phyloP scores from a whole-genome alignment of 2,888 invertebrate species.

The Lepidocyrtoides sp. region DNA sequence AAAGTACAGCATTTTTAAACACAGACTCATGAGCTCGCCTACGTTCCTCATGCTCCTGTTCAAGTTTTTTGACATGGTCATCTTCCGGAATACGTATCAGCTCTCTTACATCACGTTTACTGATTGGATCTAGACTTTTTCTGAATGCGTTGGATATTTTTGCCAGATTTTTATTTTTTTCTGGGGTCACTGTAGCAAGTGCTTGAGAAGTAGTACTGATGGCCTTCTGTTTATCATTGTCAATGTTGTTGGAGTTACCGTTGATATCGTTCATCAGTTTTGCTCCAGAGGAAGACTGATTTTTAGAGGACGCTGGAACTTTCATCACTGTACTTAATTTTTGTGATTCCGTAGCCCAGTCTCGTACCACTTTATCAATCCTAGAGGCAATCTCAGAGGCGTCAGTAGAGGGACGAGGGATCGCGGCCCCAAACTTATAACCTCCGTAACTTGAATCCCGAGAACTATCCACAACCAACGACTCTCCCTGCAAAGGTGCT shows the following conservation, averaged over 20 bases:
- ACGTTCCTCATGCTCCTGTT: slow-evolving; percentile 54
- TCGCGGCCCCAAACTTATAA: not conserved
- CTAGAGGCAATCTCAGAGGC: slow-evolving; percentile 47
- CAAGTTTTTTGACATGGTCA: slow-evolving; percentile 54
- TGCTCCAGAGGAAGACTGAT: not conserved
- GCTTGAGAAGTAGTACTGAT: not conserved
- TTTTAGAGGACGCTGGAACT: not conserved
- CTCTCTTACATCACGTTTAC: slow-evolving; percentile 55
- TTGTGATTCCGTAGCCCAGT: slow-evolving; percentile 64
- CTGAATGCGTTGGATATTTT: slow-evolving; percentile 63
- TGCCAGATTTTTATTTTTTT: slow-evolving; percentile 56
- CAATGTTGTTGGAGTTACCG: not conserved
- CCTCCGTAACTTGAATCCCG: slow-evolving; percentile 1
- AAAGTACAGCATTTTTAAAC: slow-evolving; percentile 51
- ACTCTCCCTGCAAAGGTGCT: not conserved
- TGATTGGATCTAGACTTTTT: slow-evolving; percentile 54
- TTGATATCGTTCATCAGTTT: not conserved
- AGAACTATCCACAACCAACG: not conserved
- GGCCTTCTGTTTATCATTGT: not conserved
- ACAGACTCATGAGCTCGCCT: slow-evolving; percentile 54
- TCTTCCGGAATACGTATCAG: slow-evolving; percentile 66
- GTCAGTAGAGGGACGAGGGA: slow-evolving; percentile 52
- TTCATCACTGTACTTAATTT: slow-evolving; percentile 15
- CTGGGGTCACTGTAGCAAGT: not conserved
- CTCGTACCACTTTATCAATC: slow-evolving; percentile 64